Evolutionary conservation across 1,140 invertebrate species (phyloP), one percentile per base, ranked within the genome.

Genomic region (Drosophila subobscura): DNA sequence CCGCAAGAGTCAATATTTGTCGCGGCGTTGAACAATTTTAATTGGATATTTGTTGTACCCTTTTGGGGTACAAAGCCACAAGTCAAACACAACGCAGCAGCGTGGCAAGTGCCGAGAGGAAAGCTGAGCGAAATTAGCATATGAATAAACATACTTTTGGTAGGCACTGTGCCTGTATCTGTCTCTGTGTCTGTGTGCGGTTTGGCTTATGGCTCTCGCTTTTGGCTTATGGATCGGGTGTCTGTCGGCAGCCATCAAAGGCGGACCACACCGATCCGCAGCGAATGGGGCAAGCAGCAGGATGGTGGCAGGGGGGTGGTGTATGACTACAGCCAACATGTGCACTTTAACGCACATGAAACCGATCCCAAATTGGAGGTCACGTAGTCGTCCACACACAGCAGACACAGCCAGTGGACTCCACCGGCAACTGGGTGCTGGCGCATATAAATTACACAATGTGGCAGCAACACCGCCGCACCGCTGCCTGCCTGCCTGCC

Each of bases 381-480:
- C 83, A 86, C 83, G 83, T 86, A 83, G 83, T 88, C 76, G 83
- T 86, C 74, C 16, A 20, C 16, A 20, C 80, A 64, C 52, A 45
- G 66, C 44, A 20, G 16, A 20, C 16, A 20, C 16, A 20, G 16
- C 16, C 16, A 20, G 16, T 20, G 16, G 16, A 20, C 16, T 20
- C 16, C 16, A 20, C 16, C 1, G 16, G 16, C 16, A 20, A 20
- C 16, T 20, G 16, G 16, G 16, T 20, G 16, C 16, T 20, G 66
- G 53, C 73, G 70, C 81, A 86, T 78, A 86, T 88, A 88, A 86
- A 86, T 88, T 86, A 88, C 81, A 86, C 77, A 86, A 88, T 86
- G 80, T 68, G 57, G 54, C 67, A 42, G 58, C 55, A 37, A 42
- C 46, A 50, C 47, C 29, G 29, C 52, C 22, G 50, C 67, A 71